Evolutionary conservation across 2,888 invertebrate genomes (phyloP), one percentile per base, ranked within the genome.

Genomic region (Lasioglossum calceatum): DNA sequence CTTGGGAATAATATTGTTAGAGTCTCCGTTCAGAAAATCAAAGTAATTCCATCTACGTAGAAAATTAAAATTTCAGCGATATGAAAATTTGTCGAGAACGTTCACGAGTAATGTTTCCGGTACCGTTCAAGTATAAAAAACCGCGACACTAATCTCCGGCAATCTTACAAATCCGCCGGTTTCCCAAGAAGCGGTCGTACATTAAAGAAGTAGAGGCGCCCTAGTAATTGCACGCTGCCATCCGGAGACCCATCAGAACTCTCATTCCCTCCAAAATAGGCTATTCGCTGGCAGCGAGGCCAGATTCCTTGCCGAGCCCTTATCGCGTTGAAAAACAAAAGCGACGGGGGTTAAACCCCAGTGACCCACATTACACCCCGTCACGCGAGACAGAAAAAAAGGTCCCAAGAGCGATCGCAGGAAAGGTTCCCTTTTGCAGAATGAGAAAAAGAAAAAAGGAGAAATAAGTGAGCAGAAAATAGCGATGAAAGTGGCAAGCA

Each of bases 291-390:
- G 36, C 70, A 36, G 36, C 70, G 39, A 39, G 39, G 70, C 70
- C 70, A 70, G 39, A 39, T 70, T 70, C 36, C 70, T 10, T 10
- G 36, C 70, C 42, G 12, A 39, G n/a, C 23, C 42, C 42, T n/a
- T 71, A 71, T 71, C 70, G 70, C 70, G 70, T 39, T 42, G 23
- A n/a, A 71, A 64, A 71, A 71, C 39, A 71, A 71, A 39, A 71
- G 42, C 70, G 23, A 42, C 39, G 23, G 42, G 10, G 42, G 42
- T 42, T 42, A 42, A 71, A n/a, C 42, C 42, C n/a, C 70, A 12
- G 70, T 71, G 70, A 71, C 42, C 70, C 70, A 71, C 70, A 71
- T 71, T 42, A 71, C 70, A 14, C 42, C 14, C 1, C n/a, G 42
- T 71, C 70, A 73, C 73, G 47, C 73, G 32, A 73, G 47, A 10